Base-by-base conservation (phyloP, 2,888 invertebrate genomes). In the Eutolmus rufibarbis region DNA sequence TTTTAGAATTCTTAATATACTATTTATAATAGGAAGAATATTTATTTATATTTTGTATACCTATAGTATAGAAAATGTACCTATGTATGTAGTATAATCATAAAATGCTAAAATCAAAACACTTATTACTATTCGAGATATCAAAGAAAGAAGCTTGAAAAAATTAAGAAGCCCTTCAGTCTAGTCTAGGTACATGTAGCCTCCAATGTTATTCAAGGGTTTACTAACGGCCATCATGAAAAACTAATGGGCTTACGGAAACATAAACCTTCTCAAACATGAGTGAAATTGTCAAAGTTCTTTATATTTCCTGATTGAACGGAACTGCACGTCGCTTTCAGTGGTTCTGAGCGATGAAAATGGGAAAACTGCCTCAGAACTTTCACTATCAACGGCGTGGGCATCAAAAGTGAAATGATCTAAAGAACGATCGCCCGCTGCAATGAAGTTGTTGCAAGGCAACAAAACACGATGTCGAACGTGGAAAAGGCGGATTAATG, bases 331-430 rank as follows among this genome's bases (percentile, higher is more conserved):
- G 4, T 66, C 66, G 28, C 66, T 66, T 66, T 28, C 28, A 66
- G 9, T 28, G 28, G 12, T 66, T 66, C 66, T 66, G 23, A 66
- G 66, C 66, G 14, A 23, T 19, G 28, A 66, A 66, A 66, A 28
- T 66, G 23, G 66, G 51, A 51, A 31, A 51, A 51, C 8, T 37
- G 19, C 57, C 37, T 37, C 8, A 82, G 82, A 82, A 82, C 86
- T 86, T 86, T 86, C 86, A 86, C 86, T 86, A 37, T 76, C 77
- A 51, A 16, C 31, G 34, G 14, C 23, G 28, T 23, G 34, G 8
- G 16, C 77, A 46, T 56, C 19, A 76, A 77, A 86, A 86, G 78
- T 51, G 76, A 78, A 86, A 86, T 77, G 51, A 56, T 86, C n/a
- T 37, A 51, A 51, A 86, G 28, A 34, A 74, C 56, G 23, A 8